phyloP scores from a whole-genome alignment of 2,797 vertebrate genomes.

The Protonibea diacanthus region DNA sequence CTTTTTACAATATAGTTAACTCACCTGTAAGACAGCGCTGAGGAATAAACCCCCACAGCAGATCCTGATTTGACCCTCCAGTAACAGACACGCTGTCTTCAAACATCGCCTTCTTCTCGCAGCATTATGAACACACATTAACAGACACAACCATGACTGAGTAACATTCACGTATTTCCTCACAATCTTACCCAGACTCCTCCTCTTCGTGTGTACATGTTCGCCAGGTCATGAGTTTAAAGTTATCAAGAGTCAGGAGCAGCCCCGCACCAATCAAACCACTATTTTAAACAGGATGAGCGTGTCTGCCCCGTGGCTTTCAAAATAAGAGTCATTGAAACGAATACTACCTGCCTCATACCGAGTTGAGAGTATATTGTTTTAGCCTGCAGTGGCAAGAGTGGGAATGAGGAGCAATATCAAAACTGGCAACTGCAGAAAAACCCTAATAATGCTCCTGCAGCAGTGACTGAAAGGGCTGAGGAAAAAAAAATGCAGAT shows the following conservation, averaged over 20 bases:
- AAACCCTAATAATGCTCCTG: background rate
- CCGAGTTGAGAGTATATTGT: background rate
- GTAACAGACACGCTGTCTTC: background rate
- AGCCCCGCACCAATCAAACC: background rate
- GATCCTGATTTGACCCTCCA: background rate
- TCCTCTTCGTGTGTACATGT: background rate
- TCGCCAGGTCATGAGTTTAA: background rate
- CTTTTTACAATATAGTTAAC: background rate
- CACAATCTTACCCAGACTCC: background rate
- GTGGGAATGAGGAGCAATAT: background rate
- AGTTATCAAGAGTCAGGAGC: background rate
- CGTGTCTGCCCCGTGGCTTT: constrained; percentile 1
- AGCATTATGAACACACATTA: background rate
- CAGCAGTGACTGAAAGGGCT: background rate
- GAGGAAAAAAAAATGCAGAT: background rate
- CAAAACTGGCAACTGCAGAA: background rate
- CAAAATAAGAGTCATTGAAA: constrained; percentile 18
- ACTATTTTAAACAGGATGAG: background rate
- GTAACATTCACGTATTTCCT: background rate
- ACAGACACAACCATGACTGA: background rate
- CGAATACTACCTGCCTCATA: too few relatives aligned
- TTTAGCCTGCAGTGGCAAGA: background rate
- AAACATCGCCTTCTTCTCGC: too few relatives aligned
- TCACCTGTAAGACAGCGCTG: constrained; percentile 36
- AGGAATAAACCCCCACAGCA: background rate